phyloP scores from a whole-genome alignment of 2,888 invertebrate genomes.

The Spialia ferax region DNA sequence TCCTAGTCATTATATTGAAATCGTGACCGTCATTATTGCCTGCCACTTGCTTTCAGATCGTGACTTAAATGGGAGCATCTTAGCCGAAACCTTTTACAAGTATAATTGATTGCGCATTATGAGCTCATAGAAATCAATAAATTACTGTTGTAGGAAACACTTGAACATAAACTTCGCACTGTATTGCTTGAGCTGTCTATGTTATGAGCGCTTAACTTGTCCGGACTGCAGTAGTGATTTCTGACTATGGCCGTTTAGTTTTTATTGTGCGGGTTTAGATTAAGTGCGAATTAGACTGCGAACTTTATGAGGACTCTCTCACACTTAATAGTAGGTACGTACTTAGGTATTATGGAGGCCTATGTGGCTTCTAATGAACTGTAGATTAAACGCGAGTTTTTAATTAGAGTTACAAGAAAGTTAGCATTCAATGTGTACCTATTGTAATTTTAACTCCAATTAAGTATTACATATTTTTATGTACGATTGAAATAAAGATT shows the following conservation, averaged over 20 bases:
- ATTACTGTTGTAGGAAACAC: slow-evolving; percentile 34
- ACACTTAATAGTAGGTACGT: no score
- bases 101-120: slow-evolving; percentile 40
- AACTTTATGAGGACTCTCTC: not conserved
- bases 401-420: no score
- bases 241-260: not conserved
- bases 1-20: slow-evolving; percentile 32
- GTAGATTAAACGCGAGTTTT: no score
- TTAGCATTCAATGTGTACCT: no score
- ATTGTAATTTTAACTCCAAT: no score
- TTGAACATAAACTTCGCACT: slow-evolving; percentile 15
- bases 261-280: not conserved
- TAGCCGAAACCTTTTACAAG: slow-evolving; percentile 39
- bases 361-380: no score
- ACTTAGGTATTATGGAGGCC: no score
- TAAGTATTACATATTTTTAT: no score
- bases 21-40: slow-evolving; percentile 38
- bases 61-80: slow-evolving; percentile 38
- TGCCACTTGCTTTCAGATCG: slow-evolving; percentile 37
- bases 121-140: slow-evolving; percentile 32
- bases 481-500: no score
- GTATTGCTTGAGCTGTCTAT: not conserved
- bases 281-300: not conserved
- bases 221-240: not conserved
- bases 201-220: not conserved